Base-by-base conservation (phyloP, 2,888 invertebrate species). In the Idaea aversata region DNA sequence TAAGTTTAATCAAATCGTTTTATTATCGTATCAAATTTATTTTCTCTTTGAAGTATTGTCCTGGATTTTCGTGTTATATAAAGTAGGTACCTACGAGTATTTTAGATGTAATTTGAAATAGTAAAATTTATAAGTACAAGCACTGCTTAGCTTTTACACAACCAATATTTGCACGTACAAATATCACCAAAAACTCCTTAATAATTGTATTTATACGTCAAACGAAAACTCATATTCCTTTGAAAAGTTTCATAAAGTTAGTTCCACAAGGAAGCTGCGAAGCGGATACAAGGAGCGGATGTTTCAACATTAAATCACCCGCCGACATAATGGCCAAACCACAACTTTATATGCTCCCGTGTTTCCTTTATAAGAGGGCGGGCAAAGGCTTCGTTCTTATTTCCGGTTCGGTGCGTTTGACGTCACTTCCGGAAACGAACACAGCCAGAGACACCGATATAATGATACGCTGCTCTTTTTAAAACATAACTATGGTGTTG, bases 361-460 rank as follows among this genome's bases (percentile, higher is more conserved):
- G 84, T 86, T 84, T 86, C 82, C 82, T 83, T 82, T 86, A 83
- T 84, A 87, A 86, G 83, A 85, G 86, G 83, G 83, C 85, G 84
- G 81, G 87, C 84, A 84, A 87, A 90, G 88, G 83, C 82, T 82
- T 71, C 78, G 84, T 84, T 82, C 85, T 83, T 88, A 89, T 78
- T 79, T 81, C 81, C 82, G 83, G 77, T 77, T 77, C 81, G 80
- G 77, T 74, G 72, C 83, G 83, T 85, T 85, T 84, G 84, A 84
- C 59, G 34, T 25, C 82, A 78, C 76, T 79, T 86, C 78, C 81
- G 85, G 86, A 83, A 83, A 84, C 87, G 88, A 77, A 76, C 73
- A 76, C 75, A 78, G 77, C 77, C 68, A 70, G 64, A 65, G 65
- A 69, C 71, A 71, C 70, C 69, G 67, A 68, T 62, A 66, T 75